A percentile compares a stretch with the other conserved stretches of the same genome.
These are phyloP conservation scores for Cyclophora punctaria DNA, from an alignment of 2,888 invertebrate species.

Conservation along the genomic window DNA sequence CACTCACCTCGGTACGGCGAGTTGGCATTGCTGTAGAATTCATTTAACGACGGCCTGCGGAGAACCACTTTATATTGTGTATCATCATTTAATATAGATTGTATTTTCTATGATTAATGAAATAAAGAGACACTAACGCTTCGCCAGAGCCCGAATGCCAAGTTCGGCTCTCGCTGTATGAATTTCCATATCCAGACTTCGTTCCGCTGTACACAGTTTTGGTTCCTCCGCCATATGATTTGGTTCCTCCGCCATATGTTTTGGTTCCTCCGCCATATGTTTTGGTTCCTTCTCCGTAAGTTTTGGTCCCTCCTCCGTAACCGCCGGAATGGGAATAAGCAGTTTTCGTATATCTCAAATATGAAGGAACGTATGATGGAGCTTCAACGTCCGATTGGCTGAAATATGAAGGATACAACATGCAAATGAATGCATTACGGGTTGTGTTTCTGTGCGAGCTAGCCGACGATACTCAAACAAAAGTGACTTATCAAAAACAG, in stretches of 20 bases:
- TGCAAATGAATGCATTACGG: too few species aligned
- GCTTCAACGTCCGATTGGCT: slow-evolving; percentile 64
- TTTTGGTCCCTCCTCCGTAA: slow-evolving; percentile 14
- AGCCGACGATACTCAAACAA: too few species aligned
- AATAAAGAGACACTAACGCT: slow-evolving; percentile 33
- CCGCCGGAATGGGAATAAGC: slow-evolving; percentile 3
- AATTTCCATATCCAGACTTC: slow-evolving; percentile 24
- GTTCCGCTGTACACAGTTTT: slow-evolving; percentile 23
- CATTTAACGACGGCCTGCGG: slow-evolving; percentile 42
- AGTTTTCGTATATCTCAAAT: slow-evolving; percentile 31
- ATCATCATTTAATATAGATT: not conserved
- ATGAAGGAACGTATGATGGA: slow-evolving; percentile 48
- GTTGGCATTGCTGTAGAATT: slow-evolving; percentile 43
- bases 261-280: slow-evolving; percentile 20
- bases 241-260: slow-evolving; percentile 1
- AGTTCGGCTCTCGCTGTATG: slow-evolving; percentile 39
- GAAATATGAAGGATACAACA: slow-evolving; percentile 10
- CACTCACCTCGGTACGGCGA: slow-evolving; percentile 38
- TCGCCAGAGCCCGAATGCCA: slow-evolving; percentile 43
- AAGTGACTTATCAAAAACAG: too few species aligned
- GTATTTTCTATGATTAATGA: not conserved
- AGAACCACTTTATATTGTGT: not conserved
- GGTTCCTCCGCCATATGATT: slow-evolving; percentile 1
- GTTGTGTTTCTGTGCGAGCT: too few species aligned
- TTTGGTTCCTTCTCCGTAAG: slow-evolving; percentile 19